A percentile compares a stretch with the other conserved stretches of the same genome.
Evolutionary conservation across 2,113 vertebrate species (phyloP).

Genomic region (Eptesicus fuscus): DNA sequence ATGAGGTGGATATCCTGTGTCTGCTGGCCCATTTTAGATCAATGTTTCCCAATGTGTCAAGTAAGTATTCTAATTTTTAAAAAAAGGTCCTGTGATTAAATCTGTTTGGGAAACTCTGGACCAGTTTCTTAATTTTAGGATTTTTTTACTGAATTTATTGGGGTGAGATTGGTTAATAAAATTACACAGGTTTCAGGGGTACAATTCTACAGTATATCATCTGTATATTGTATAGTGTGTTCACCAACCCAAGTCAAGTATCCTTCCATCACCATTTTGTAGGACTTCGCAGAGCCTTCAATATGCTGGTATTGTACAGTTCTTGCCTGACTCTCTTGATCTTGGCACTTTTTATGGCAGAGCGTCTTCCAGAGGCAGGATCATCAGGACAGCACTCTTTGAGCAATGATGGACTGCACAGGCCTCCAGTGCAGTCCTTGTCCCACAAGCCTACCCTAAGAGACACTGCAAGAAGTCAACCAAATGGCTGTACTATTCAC

Average conservation of each 20-base stretch:
- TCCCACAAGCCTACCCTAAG: background rate
- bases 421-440: background rate
- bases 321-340: background rate
- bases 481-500: background rate
- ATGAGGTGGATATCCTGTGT: no score
- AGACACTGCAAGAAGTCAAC: background rate
- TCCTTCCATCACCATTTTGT: background rate
- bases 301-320: background rate
- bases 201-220: no score
- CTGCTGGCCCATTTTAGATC: background rate
- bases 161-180: background rate
- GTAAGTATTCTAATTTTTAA: background rate
- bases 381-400: background rate
- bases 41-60: background rate
- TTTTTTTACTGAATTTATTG: background rate
- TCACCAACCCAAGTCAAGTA: background rate
- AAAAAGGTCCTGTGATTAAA: background rate
- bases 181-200: background rate
- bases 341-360: background rate
- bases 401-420: background rate
- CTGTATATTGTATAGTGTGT: background rate
- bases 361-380: constrained; percentile 37
- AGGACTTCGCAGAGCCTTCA: background rate
- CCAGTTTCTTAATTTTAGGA: background rate
- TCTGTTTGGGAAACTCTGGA: background rate